Conservation (phyloP, 2,797 vertebrate species). For the Rhabdophis nuchalis region DNA sequence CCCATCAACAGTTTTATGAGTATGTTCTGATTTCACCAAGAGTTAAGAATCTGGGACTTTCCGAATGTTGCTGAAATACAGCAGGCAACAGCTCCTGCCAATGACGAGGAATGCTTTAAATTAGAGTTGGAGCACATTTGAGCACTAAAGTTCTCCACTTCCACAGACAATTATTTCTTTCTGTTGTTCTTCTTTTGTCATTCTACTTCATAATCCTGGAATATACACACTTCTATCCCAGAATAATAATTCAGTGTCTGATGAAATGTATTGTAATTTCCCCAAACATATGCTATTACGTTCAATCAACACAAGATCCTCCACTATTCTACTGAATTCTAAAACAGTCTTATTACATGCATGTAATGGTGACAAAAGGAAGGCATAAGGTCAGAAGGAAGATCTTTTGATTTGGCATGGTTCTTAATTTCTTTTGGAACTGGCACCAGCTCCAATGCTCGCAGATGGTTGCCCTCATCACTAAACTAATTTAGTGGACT, state of each 20-base stretch:
- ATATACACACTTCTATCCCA: not conserved
- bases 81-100: not conserved
- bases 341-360: not conserved
- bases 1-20: not conserved
- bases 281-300: not conserved
- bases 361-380: not conserved
- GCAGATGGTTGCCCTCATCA: not conserved
- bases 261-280: not conserved
- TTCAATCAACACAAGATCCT: not conserved
- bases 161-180: not conserved
- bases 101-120: not conserved
- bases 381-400: not conserved
- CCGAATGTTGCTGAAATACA: not conserved
- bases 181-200: not conserved
- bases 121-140: not conserved
- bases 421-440: not conserved
- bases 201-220: not conserved
- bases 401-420: not conserved
- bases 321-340: not conserved
- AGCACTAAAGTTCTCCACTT: not conserved
- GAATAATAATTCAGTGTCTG: not conserved
- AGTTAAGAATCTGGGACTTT: not conserved
- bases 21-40: not conserved
- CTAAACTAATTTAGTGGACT: not conserved
- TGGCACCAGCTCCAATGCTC: not conserved